A percentile compares a stretch with the other conserved stretches of the same genome.
These are phyloP conservation scores for Hybos culiciformis DNA, from an alignment of 2,888 invertebrate species.

Conservation along the genomic window DNA sequence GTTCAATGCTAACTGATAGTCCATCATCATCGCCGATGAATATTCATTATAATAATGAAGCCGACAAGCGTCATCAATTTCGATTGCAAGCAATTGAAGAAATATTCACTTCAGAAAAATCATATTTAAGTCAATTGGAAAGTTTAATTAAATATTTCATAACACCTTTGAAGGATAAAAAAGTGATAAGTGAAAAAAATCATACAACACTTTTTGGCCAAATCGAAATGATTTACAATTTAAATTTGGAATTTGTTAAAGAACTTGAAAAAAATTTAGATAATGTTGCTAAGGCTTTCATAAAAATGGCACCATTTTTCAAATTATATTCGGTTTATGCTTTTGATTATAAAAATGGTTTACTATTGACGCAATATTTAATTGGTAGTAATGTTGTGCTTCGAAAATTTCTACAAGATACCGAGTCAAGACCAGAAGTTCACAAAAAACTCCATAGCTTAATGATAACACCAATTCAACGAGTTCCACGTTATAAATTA, in stretches of 20 bases:
- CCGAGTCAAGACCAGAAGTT: slow-evolving; percentile 57
- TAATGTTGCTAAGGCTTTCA: slow-evolving; percentile 51
- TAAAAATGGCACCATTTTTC: slow-evolving; percentile 59
- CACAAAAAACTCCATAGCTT: slow-evolving; percentile 54
- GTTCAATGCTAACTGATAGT: slow-evolving; percentile 40
- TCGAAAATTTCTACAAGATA: slow-evolving; percentile 43
- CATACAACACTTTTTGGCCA: slow-evolving; percentile 47
- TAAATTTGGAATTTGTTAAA: slow-evolving; percentile 46
- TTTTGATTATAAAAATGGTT: slow-evolving; percentile 52
- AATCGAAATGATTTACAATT: slow-evolving; percentile 47
- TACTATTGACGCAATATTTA: slow-evolving; percentile 44
- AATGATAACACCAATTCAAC: slow-evolving; percentile 63
- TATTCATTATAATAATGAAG: slow-evolving; percentile 22
- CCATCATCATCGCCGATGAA: too few species aligned
- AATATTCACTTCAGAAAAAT: slow-evolving; percentile 53
- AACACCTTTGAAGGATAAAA: slow-evolving; percentile 40
- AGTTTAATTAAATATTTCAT: slow-evolving; percentile 49
- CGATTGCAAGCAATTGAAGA: slow-evolving; percentile 49
- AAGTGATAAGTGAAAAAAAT: slow-evolving; percentile 38
- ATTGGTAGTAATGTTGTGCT: slow-evolving; percentile 40
- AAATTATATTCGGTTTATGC: slow-evolving; percentile 68
- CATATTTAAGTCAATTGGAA: slow-evolving; percentile 53
- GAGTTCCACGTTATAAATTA: slow-evolving; percentile 62
- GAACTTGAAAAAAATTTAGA: slow-evolving; percentile 42
- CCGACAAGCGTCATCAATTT: slow-evolving; percentile 28